Evolutionary conservation across 2,888 invertebrate genomes (phyloP).

Genomic region (Conops quadrifasciatus): DNA sequence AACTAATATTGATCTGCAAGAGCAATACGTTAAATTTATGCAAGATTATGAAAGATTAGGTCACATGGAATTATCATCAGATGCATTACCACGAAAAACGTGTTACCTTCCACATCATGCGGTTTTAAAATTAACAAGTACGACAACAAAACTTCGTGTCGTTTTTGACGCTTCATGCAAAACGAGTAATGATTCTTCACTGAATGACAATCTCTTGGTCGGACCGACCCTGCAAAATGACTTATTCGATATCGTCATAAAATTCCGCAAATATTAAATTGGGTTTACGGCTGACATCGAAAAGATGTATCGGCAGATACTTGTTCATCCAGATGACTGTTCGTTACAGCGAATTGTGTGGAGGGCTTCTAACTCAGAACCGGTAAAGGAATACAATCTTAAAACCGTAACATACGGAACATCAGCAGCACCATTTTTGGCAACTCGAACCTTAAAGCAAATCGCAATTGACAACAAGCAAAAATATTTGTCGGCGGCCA

Average conservation of each 20-base stretch:
- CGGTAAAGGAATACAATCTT: constrained; percentile 15
- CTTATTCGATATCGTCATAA: constrained; percentile 23
- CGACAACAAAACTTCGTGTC: constrained; percentile 44
- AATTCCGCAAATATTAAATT: constrained; percentile 30
- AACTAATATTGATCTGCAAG: not conserved
- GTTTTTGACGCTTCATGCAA: constrained; percentile 50
- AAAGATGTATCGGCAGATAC: constrained; percentile 37
- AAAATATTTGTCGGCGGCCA: not conserved
- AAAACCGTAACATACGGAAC: constrained; percentile 31
- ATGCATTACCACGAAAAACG: not conserved
- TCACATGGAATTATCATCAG: constrained; percentile 8
- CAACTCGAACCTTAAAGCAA: not conserved
- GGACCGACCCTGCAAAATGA: constrained; percentile 41
- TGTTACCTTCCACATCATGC: constrained; percentile 49
- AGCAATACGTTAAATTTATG: not conserved
- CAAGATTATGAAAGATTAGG: not conserved
- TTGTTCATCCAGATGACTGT: constrained; percentile 27
- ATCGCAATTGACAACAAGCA: not conserved
- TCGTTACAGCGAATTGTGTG: constrained; percentile 24
- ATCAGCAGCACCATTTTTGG: not conserved
- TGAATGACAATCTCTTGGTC: constrained; percentile 40
- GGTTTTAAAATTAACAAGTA: constrained; percentile 45
- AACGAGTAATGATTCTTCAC: constrained; percentile 40
- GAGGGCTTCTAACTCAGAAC: not conserved
- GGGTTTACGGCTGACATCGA: constrained; percentile 26